Base-by-base conservation (phyloP, 2,797 vertebrate species). In the Gymnopithys bicolor region DNA sequence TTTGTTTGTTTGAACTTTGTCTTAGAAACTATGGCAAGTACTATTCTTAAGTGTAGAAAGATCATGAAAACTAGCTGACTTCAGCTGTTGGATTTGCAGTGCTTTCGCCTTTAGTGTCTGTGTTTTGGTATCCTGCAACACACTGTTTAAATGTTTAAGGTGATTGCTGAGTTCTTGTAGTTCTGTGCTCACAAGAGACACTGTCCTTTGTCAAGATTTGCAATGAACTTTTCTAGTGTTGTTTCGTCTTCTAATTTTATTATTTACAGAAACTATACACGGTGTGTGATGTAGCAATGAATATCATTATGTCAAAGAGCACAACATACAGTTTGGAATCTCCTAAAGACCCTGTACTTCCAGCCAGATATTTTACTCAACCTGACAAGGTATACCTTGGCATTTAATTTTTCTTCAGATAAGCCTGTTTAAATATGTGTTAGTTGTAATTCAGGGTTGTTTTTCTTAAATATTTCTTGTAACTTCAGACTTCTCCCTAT, bases 291-390 rank as follows among this genome's bases (percentile, higher is more conserved):
- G 99, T 99, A 51, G 99, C 99, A 95, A 99, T 99, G 99, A 98
- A 99, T 97, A 99, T 99, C 46, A 98, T 99, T 95, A 99, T 99
- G 98, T 99, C 99, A 69, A 99, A 99, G 98, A 99, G 99, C 96
- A 99, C 99, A 95, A 99, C 99, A 9, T 99, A 99, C 97, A 99
- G 99, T 97, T 98, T 99, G 97, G 99, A 99, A 97, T 99, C 99
- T 9, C 99, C 99, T 30, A 99, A 99, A 98, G 99, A 99, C 96
- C 99, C 99, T 3, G 99, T 99, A 67, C 98, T 99, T 75, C 99
- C 99, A 43, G 98, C 99, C 21, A 98, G 98, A 89, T 99, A 98
- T 95, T 99, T 99, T 96, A 99, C 99, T 91, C 99, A 99, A 84
- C 99, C 99, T 28, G 99, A 99, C 97, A 99, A 99, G 99, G 99